These are phyloP conservation scores for Catocala nupta DNA, from an alignment of 2,888 invertebrate genomes.

Conservation along the genomic window DNA sequence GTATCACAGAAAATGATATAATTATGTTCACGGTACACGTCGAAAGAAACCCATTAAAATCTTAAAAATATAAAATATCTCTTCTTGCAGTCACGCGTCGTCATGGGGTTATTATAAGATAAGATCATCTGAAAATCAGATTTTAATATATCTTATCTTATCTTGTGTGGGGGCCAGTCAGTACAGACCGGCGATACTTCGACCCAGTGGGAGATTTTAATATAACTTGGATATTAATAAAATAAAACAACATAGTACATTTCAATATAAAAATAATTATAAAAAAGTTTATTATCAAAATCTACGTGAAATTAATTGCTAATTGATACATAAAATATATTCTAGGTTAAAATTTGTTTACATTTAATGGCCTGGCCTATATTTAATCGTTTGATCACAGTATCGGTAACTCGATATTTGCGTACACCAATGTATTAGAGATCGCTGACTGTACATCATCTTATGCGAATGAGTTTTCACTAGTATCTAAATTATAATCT, in stretches of 20 bases:
- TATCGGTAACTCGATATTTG: conserved; percentile 68
- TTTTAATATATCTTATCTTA: no score
- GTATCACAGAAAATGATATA: no score
- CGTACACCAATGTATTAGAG: conserved; percentile 42
- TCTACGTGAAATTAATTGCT: conserved; percentile 42
- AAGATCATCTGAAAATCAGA: no score
- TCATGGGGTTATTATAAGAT: no score
- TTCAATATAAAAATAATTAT: conserved; percentile 56
- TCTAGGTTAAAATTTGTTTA: conserved; percentile 45
- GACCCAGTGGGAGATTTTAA: no score
- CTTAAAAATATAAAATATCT: no score
- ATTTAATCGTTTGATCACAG: conserved; percentile 70
- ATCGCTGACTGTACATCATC: conserved; percentile 50
- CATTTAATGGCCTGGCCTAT: conserved; percentile 55
- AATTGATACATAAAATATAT: conserved; percentile 44
- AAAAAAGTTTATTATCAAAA: conserved; percentile 42
- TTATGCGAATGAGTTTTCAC: conserved; percentile 51
- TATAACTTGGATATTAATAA: background rate
- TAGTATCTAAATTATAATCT: conserved; percentile 40
- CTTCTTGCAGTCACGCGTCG: no score
- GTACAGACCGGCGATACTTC: no score
- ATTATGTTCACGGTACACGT: no score
- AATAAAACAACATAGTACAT: conserved; percentile 42
- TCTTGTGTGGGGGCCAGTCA: no score
- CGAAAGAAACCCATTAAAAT: no score